Base-by-base conservation (phyloP, 2,888 invertebrate genomes). In the Leucoma salicis region DNA sequence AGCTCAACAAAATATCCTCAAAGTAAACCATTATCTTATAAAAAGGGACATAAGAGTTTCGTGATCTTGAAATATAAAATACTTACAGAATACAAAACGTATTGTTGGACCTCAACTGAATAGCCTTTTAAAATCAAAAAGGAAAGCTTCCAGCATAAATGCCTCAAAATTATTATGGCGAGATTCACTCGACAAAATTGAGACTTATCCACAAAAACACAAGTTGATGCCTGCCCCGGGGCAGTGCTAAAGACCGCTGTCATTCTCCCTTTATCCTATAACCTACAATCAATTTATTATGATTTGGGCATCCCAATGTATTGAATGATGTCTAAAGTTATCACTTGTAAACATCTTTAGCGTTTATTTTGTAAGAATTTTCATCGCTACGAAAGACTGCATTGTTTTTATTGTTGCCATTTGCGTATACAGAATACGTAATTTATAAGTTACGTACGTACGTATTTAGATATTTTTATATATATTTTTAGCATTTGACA, bases 201-300 rank as follows among this genome's bases (percentile, higher is more conserved):
- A 73, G 73, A 71, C 67, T 72, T 71, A 72, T 71, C 66, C 70
- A 62, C 67, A 50, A 66, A n/a, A 73, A 75, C 70, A 73, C 71
- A 75, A 78, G 71, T 71, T 70, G 67, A 70, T 70, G 70, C 62
- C 61, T 63, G 64, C 68, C 74, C 66, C 51, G 52, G 57, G 70
- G 68, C 73, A 67, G 68, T 68, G 74, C 67, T 75, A 73, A 79
- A 74, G 73, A 73, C 75, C 77, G 68, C 70, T 79, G 83, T 82
- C 82, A 82, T 81, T 82, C 79, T 74, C 60, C 51, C 56, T 69
- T 72, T 73, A 80, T 78, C 80, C 78, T 61, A 69, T 75, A 77
- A 78, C 78, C 78, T 75, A 64, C 57, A 65, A 70, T 74, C 75
- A 79, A 82, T 83, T 82, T 83, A 78, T 81, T 81, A 81, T 81